Conservation (phyloP, 2,113 vertebrate genomes). For the Spilogale gracilis region DNA sequence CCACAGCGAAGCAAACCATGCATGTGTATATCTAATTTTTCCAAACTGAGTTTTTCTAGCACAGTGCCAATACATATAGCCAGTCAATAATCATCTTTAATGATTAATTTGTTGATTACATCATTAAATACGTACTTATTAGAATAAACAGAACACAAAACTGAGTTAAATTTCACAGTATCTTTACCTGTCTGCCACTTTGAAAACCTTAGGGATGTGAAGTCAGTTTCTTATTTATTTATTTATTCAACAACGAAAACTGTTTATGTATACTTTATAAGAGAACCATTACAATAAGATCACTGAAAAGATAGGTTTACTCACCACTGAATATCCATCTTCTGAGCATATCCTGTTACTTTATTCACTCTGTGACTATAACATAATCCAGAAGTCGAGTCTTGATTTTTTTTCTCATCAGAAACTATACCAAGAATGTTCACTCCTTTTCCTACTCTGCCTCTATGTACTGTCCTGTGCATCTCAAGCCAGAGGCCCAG, state of each 20-base stretch:
- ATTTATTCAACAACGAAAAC: neutral
- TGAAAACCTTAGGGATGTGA: neutral
- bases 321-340: neutral
- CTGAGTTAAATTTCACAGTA: neutral
- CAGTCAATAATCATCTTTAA: neutral
- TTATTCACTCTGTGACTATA: neutral
- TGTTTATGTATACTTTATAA: neutral
- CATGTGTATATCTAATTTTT: neutral
- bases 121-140: neutral
- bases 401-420: neutral
- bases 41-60: neutral
- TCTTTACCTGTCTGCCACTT: neutral
- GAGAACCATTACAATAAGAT: neutral
- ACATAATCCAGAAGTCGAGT: neutral
- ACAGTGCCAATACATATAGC: neutral
- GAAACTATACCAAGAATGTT: neutral
- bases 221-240: neutral
- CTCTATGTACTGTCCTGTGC: neutral
- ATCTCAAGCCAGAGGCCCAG: neutral
- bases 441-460: neutral
- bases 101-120: neutral
- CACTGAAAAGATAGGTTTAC: neutral
- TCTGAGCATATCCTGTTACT: neutral
- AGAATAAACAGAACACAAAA: neutral
- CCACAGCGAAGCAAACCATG: neutral